Base-by-base conservation (phyloP, 2,113 vertebrate genomes). In the Ictalurus furcatus region DNA sequence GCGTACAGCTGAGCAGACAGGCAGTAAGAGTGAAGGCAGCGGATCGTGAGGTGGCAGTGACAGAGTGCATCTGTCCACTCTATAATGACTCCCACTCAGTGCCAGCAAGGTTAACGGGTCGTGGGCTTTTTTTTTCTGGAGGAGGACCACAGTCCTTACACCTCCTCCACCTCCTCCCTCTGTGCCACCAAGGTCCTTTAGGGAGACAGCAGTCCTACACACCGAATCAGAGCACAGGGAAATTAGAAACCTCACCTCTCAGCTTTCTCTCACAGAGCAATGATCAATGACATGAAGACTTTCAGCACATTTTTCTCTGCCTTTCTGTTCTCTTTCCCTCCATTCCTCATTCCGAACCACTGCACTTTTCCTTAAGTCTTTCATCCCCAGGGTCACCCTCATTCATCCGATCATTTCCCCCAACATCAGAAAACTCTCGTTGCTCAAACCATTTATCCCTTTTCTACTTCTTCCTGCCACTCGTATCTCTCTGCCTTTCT, bases 41-140 rank as follows among this genome's bases (percentile, higher is more conserved):
- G 56, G 56, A 21, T 74, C 13, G 90, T 61, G 89, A 34, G 81
- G 84, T 85, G 85, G 81, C 85, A 84, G 80, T 92, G 92, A 94
- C 91, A 92, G 93, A 93, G 92, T 91, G 80, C 92, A 92, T 88
- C 90, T 93, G 90, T 91, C 90, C 87, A 76, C 80, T 74, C 88
- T 73, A 67, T 93, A 93, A 95, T 93, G 92, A 92, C 90, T 92
- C 89, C 69, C 84, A 85, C 82, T 89, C 91, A 14, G 54, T 91
- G 56, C 89, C 76, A 40, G 86, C 65, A 76, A 90, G 88, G 85
- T 83, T 87, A 88, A 88, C 80, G 37, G 80, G 52, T 19, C 19
- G 34, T 76, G 34, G 30, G 63, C n/a, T 40, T 82, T 59, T 81
- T 58, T 61, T 40, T 37, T 40, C 30, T 13, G 5, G 58, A 63